Evolutionary conservation across 2,113 vertebrate species (phyloP).

Genomic region (Pelecanoides urinatrix): DNA sequence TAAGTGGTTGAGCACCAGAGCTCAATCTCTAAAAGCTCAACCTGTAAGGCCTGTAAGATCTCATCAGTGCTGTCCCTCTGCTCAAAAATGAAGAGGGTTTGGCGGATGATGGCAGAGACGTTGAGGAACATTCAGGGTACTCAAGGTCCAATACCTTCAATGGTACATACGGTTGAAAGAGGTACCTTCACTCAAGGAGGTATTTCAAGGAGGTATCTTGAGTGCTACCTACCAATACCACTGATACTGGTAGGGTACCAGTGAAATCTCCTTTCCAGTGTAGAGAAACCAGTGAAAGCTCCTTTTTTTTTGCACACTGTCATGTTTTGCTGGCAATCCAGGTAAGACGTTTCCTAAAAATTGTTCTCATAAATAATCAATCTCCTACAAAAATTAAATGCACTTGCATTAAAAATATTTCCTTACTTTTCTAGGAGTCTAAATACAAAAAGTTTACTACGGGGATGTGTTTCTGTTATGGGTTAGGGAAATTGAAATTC

Average conservation of each 20-base stretch:
- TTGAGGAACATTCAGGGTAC: not conserved
- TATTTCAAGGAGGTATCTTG: not conserved
- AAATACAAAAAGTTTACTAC: not conserved
- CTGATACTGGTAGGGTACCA: not conserved
- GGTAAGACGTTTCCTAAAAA: not conserved
- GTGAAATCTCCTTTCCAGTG: not conserved
- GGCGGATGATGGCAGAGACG: not conserved
- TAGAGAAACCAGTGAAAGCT: not conserved
- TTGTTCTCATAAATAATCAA: not conserved
- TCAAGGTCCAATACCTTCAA: not conserved
- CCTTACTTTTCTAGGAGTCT: not conserved
- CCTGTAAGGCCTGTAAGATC: not conserved
- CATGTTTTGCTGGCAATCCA: not conserved
- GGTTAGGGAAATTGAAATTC: not conserved
- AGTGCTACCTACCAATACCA: not conserved
- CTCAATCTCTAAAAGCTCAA: not conserved
- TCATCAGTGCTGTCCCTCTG: not conserved
- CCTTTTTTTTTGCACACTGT: not conserved
- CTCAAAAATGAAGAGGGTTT: not conserved
- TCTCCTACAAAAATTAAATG: not conserved
- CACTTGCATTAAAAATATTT: not conserved
- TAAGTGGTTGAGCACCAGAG: not conserved
- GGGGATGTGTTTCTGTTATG: not conserved
- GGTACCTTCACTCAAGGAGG: not conserved
- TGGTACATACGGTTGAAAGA: not conserved